These are phyloP conservation scores for Anthophora plumipes DNA, from an alignment of 2,888 invertebrate species.

Conservation along the genomic window DNA sequence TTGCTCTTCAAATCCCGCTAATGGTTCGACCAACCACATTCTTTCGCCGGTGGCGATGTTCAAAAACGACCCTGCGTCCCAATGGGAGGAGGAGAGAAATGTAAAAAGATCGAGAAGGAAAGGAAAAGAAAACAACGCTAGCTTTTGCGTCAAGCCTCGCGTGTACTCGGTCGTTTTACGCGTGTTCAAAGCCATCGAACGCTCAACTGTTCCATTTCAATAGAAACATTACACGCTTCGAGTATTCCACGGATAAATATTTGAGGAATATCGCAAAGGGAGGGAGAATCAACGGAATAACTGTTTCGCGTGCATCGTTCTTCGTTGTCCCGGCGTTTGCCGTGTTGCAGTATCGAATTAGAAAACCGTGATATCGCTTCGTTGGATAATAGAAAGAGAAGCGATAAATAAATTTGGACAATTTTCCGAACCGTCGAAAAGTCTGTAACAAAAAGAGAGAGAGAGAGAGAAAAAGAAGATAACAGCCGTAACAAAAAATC, in stretches of 20 bases:
- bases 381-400: neutral
- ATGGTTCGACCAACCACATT: conserved; percentile 38
- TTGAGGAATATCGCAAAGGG: neutral
- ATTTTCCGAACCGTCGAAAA: neutral
- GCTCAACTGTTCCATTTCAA: neutral
- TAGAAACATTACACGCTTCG: neutral
- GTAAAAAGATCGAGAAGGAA: neutral
- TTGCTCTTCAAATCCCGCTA: conserved; percentile 44
- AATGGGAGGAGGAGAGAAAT: no score
- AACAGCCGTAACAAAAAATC: neutral
- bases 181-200: neutral
- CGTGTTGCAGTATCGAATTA: neutral
- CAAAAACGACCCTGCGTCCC: conserved; percentile 11
- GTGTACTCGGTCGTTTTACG: neutral
- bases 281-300: neutral
- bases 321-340: neutral
- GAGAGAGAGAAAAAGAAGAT: neutral
- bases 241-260: conserved; percentile 15
- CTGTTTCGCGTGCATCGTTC: neutral
- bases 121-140: neutral
- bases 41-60: neutral
- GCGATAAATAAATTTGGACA: neutral
- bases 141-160: no score
- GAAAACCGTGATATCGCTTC: neutral
- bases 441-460: no score